Percentiles rank a stretch among this genome's conserved stretches.
Evolutionary conservation across 2,888 invertebrate genomes (phyloP).

Genomic region (Dasypolia templi): DNA sequence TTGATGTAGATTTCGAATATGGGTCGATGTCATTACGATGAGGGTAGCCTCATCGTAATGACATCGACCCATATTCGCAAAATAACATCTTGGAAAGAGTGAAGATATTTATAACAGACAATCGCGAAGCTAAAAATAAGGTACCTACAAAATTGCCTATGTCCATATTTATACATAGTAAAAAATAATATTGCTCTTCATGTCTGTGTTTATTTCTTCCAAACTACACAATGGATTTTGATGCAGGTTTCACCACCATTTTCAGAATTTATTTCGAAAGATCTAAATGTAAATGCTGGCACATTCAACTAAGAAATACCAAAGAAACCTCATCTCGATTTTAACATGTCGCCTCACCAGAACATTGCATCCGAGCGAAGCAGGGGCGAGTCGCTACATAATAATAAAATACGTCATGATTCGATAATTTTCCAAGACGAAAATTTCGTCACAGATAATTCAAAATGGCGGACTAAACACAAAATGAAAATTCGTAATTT

Average conservation of each 20-base stretch:
- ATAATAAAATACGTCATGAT: not conserved
- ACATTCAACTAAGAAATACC: not conserved
- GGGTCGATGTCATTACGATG: too few species aligned
- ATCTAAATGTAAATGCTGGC: not conserved
- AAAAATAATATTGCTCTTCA: not conserved
- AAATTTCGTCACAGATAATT: not conserved
- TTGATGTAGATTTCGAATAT: too few species aligned
- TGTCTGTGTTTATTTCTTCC: not conserved
- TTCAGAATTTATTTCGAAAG: not conserved
- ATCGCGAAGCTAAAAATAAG: not conserved
- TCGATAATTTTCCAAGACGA: not conserved
- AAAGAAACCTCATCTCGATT: not conserved
- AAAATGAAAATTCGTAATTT: not conserved
- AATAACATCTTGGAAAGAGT: conserved; percentile 4
- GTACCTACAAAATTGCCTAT: not conserved
- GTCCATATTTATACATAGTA: too few species aligned
- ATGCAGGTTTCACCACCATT: not conserved
- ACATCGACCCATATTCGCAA: conserved; percentile 7
- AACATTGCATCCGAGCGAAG: not conserved
- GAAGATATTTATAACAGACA: conserved; percentile 1
- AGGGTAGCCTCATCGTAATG: not conserved
- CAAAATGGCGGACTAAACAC: not conserved
- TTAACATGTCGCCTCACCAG: too few species aligned
- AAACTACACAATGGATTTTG: not conserved
- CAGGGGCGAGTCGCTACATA: not conserved